phyloP scores from a whole-genome alignment of 2,113 vertebrate species.

The Tachysurus fulvidraco region DNA sequence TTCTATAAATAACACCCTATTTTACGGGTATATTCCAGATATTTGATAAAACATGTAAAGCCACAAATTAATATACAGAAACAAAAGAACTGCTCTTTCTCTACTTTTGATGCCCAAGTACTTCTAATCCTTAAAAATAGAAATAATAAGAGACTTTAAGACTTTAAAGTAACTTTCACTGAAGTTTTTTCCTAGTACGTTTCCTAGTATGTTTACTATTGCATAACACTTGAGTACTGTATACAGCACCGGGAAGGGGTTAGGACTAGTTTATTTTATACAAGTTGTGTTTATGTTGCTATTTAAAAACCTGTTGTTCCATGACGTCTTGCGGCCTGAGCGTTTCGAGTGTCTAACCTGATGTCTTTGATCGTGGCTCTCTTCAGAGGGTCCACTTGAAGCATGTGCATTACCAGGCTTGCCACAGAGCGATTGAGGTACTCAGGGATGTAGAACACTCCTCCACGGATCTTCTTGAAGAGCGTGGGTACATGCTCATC shows the following conservation, averaged over 20 bases:
- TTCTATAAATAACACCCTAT: neutral
- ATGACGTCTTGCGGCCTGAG: neutral
- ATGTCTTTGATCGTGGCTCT: constrained; percentile 98
- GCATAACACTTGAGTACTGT: neutral
- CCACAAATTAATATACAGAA: neutral
- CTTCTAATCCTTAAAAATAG: neutral
- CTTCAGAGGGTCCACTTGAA: constrained; percentile 96
- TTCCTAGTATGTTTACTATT: neutral
- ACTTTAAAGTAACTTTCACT: neutral
- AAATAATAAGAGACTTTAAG: neutral
- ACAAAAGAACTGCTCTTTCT: neutral
- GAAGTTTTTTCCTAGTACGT: neutral
- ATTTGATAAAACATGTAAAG: neutral
- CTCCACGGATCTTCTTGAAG: constrained; percentile 98
- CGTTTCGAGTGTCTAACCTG: constrained; percentile 70
- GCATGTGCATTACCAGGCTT: constrained; percentile 92
- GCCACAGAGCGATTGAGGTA: constrained; percentile 92
- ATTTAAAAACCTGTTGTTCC: neutral
- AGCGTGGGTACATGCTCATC: constrained; percentile 95
- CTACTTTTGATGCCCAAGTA: neutral
- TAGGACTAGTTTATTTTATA: neutral
- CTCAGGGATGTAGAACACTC: constrained; percentile 98
- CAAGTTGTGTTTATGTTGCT: neutral
- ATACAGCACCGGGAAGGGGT: neutral
- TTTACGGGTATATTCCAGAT: neutral